Evolutionary conservation across 2,113 vertebrate species (phyloP).

Genomic region (Axis porcinus): DNA sequence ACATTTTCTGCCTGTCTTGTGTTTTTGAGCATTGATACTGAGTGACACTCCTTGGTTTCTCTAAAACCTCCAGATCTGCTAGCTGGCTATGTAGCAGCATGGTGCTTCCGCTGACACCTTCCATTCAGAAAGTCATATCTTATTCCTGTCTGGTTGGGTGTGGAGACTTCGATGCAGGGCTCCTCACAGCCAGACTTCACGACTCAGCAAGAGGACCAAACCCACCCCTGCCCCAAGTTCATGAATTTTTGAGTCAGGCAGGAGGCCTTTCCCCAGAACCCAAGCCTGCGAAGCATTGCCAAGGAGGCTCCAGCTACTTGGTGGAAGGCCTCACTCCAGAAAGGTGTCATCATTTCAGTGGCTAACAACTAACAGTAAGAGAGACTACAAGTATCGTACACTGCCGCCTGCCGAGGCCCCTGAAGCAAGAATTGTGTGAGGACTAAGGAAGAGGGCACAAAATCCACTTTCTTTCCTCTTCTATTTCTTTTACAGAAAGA

Average conservation of each 20-base stretch:
- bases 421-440: not conserved
- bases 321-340: not conserved
- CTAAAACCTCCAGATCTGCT: not conserved
- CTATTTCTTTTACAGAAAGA: constrained; percentile 7
- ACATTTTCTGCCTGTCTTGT: not conserved
- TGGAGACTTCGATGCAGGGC: not conserved
- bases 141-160: fast-evolving
- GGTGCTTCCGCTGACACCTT: fast-evolving
- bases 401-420: not conserved
- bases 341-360: not conserved
- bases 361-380: not conserved
- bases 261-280: not conserved
- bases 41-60: not conserved
- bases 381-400: not conserved
- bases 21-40: not conserved
- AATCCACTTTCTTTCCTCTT: not conserved
- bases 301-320: not conserved
- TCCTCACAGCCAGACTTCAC: not conserved
- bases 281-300: not conserved
- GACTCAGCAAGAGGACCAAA: not conserved
- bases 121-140: fast-evolving
- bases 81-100: fast-evolving
- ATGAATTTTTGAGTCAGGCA: not conserved
- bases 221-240: not conserved
- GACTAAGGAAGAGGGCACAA: not conserved